Conservation (phyloP, 2,797 vertebrate genomes). For the Halcyon leucocephala region DNA sequence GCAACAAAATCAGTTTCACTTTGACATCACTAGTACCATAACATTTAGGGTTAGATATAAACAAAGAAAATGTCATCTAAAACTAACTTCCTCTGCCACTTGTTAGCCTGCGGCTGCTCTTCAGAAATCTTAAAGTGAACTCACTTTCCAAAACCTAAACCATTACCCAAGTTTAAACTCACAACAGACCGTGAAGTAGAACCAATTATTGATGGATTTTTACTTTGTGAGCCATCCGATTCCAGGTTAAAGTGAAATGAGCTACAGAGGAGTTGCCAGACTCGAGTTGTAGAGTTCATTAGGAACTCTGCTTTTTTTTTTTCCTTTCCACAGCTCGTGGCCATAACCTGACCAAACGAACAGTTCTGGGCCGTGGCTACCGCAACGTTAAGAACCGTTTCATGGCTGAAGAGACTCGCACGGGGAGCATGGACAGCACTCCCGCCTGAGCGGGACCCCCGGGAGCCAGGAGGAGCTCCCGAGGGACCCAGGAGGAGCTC, state of each 20-base stretch:
- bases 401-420: fast-evolving
- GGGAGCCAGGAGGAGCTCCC: too few species aligned
- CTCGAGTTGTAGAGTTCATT: fast-evolving
- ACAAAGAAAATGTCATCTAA: neutral
- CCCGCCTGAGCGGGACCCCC: neutral
- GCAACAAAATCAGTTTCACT: neutral
- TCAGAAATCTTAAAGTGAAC: neutral
- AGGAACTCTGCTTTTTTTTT: fast-evolving
- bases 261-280: fast-evolving
- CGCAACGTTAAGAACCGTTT: fast-evolving
- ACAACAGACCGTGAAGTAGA: fast-evolving
- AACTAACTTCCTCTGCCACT: neutral
- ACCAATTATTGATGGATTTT: neutral
- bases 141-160: neutral
- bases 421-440: neutral
- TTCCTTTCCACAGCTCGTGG: too few species aligned
- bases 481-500: too few species aligned
- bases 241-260: neutral
- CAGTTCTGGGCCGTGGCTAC: too few species aligned
- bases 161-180: neutral
- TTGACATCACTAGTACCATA: neutral
- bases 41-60: neutral
- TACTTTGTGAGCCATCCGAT: neutral
- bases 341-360: fast-evolving
- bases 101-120: fast-evolving